Evolutionary conservation across 2,797 vertebrate genomes (phyloP).

Genomic region (Tolypeutes matacus): DNA sequence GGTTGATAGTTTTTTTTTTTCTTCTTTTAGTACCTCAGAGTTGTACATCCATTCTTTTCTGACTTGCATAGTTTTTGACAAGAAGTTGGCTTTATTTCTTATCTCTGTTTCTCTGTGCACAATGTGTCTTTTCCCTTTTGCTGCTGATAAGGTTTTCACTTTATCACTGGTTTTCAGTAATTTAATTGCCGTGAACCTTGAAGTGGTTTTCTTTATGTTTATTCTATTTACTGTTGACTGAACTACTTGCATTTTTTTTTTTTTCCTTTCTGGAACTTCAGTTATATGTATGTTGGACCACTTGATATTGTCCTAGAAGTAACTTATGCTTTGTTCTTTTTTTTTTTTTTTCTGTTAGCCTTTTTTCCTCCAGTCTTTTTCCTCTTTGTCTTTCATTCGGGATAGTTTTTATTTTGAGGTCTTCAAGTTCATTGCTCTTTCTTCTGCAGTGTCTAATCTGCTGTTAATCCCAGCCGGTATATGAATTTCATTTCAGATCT

Average conservation of each 20-base stretch:
- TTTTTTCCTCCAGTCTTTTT: not conserved
- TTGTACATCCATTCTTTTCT: not conserved
- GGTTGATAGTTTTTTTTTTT: not conserved
- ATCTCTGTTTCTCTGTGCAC: not conserved
- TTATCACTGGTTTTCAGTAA: not conserved
- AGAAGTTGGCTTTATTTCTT: not conserved
- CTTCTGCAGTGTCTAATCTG: not conserved
- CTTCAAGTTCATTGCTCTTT: not conserved
- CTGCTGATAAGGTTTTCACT: not conserved
- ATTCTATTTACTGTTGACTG: not conserved
- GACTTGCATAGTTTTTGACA: not conserved
- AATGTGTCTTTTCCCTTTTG: not conserved
- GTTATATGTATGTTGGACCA: not conserved
- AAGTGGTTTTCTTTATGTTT: not conserved
- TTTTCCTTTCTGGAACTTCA: not conserved
- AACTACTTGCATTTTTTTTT: not conserved
- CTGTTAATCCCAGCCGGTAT: not conserved
- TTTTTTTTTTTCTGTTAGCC: too few species aligned
- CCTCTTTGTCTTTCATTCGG: not conserved
- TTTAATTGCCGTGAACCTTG: not conserved
- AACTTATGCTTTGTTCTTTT: not conserved
- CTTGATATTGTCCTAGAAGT: not conserved
- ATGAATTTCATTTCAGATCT: not conserved
- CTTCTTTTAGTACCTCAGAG: not conserved
- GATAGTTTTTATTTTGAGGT: not conserved